phyloP scores from a whole-genome alignment of 53 echinoderm and acorn worm genomes.

The Temnopleurus reevesii region DNA sequence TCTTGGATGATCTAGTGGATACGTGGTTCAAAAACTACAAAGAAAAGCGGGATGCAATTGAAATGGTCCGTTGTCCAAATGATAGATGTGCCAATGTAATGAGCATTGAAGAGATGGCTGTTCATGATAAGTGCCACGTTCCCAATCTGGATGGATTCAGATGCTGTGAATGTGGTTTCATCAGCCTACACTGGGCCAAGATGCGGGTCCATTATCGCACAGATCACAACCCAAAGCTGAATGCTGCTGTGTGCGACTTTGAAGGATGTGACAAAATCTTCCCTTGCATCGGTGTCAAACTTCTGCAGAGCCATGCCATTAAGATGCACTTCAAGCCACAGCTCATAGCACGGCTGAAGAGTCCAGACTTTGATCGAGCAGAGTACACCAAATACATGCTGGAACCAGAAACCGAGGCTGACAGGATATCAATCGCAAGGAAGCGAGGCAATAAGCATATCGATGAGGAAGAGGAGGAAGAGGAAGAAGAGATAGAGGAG shows the following conservation, averaged over 20 bases:
- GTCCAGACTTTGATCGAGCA: constrained; percentile 32
- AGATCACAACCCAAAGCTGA: constrained; percentile 65
- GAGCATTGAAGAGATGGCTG: constrained; percentile 57
- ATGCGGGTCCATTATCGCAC: constrained; percentile 83
- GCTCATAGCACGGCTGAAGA: constrained; percentile 39
- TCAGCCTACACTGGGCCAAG: constrained; percentile 78
- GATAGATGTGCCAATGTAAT: constrained; percentile 56
- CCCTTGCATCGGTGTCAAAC: constrained; percentile 59
- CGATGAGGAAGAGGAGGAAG: constrained; percentile 11
- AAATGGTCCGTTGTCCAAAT: constrained; percentile 43
- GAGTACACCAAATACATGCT: constrained; percentile 14
- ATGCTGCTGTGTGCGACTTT: constrained; percentile 69
- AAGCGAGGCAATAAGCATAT: not conserved
- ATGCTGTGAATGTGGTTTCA: constrained; percentile 69
- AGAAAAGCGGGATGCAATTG: constrained; percentile 38
- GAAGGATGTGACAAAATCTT: constrained; percentile 62
- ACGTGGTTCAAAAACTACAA: constrained; percentile 62
- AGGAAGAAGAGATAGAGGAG: constrained; percentile 12
- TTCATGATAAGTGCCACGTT: constrained; percentile 82
- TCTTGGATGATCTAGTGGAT: constrained; percentile 53
- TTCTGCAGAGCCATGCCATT: constrained; percentile 76
- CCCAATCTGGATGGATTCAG: constrained; percentile 80
- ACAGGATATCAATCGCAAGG: not conserved
- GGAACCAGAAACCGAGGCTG: constrained; percentile 19
- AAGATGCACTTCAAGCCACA: constrained; percentile 71